Evolutionary conservation across 2,113 vertebrate genomes (phyloP), one percentile per base, ranked within the genome.

Genomic region (Balaeniceps rex): DNA sequence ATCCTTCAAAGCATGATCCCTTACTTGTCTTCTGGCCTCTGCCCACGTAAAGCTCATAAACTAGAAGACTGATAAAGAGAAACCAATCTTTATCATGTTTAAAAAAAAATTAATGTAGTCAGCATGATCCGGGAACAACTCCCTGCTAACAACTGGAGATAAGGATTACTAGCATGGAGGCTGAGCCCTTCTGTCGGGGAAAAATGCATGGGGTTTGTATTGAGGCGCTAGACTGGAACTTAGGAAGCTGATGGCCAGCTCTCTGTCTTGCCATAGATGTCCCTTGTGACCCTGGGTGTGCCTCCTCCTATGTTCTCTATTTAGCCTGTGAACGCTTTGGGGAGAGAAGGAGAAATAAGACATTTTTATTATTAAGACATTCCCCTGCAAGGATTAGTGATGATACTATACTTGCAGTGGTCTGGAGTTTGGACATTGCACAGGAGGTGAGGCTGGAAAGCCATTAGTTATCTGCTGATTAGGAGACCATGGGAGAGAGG

Each of bases 1-100:
- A 91, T 94, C 87, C 72, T 91, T 83, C 63, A 80, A 63, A 94
- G 87, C 3, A 0, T 12, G n/a, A 93, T 75, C 68, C 85, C 24
- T 58, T 51, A 23, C 76, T 93, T 95, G 94, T 86, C 88, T 93
- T 28, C 71, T 95, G 90, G 92, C 88, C 75, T 75, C 92, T 95
- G 79, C 93, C 90, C 93, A 83, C 2, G 0, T 71, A 63, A 83
- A 86, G 33, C 90, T 94, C 93, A 64, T 96, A 95, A 97, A 95
- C 58, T 46, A 68, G 64, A 69, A 88, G 86, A 66, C 80, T 88
- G 88, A 93, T 95, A 95, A 94, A 92, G 49, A 70, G 42, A 92
- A 63, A 18, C 64, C 63, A 70, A 47, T 63, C 70, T 86, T 93
- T 72, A 64, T 58, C 9, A 2, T 58, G 40, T 19, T 85, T 46